Conservation (phyloP, 2,888 invertebrate genomes). For the Spodoptera picta region DNA sequence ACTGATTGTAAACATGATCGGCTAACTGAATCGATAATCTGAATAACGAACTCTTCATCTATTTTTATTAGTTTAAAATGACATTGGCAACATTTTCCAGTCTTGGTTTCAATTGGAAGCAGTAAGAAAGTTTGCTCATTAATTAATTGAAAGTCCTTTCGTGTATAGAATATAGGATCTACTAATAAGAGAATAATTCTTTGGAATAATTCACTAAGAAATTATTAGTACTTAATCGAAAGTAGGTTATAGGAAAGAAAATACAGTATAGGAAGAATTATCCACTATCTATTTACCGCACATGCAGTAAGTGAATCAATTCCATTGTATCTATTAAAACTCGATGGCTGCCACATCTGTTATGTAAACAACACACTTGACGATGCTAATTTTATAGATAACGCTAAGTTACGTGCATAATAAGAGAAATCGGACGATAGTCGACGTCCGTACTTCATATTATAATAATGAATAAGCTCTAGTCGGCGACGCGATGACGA, state of each 20-base stretch:
- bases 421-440: conserved; percentile 60
- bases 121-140: too few species aligned
- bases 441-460: conserved; percentile 67
- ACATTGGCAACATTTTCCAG: too few species aligned
- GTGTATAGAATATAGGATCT: too few species aligned
- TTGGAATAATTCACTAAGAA: too few species aligned
- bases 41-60: too few species aligned
- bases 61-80: too few species aligned
- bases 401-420: conserved; percentile 80
- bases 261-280: not conserved
- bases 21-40: too few species aligned
- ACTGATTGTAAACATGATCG: too few species aligned
- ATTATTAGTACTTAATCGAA: too few species aligned
- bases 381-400: conserved; percentile 76
- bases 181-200: too few species aligned
- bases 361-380: conserved; percentile 67
- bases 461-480: conserved; percentile 69
- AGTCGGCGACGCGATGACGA: conserved; percentile 41
- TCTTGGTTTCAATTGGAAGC: too few species aligned
- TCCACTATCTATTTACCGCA: conserved; percentile 2
- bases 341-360: conserved; percentile 46
- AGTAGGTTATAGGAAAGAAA: not conserved
- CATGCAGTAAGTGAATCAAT: conserved; percentile 34
- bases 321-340: conserved; percentile 38
- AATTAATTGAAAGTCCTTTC: too few species aligned